These are phyloP conservation scores for Stichodactyla mertensii DNA, from an alignment of 64 coral and sea anemone species.

Conservation along the genomic window DNA sequence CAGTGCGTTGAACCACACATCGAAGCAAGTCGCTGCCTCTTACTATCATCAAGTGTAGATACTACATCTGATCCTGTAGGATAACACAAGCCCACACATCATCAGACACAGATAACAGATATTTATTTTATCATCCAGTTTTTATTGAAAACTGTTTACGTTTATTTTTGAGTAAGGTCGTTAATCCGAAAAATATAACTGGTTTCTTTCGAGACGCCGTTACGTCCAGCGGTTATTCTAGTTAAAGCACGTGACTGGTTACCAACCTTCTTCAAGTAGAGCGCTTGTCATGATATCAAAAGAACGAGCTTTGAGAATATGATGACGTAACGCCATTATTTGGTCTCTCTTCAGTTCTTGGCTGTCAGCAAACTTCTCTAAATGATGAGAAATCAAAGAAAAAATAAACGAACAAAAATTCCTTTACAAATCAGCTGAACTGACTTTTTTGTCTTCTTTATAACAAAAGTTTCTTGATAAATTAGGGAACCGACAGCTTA, in stretches of 20 bases:
- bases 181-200: background rate
- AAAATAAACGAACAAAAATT: background rate
- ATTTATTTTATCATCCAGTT: background rate
- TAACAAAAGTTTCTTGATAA: too few species aligned
- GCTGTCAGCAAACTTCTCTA: constrained; percentile 65
- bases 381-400: background rate
- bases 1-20: constrained; percentile 36
- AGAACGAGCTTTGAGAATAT: constrained; percentile 65
- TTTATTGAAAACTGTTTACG: too few species aligned
- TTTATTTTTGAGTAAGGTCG: too few species aligned
- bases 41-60: constrained; percentile 27
- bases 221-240: background rate
- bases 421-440: background rate
- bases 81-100: background rate
- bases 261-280: constrained; percentile 49
- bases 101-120: background rate
- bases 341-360: constrained; percentile 37
- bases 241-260: background rate
- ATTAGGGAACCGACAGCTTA: too few species aligned
- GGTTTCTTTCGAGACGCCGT: background rate
- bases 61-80: background rate
- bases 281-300: constrained; percentile 65
- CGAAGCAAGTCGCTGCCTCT: constrained; percentile 23
- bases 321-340: constrained; percentile 55
- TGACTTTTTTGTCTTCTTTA: too few species aligned